Evolutionary conservation across 2,888 invertebrate genomes (phyloP).

Genomic region (Caenorhabditis sinica): DNA sequence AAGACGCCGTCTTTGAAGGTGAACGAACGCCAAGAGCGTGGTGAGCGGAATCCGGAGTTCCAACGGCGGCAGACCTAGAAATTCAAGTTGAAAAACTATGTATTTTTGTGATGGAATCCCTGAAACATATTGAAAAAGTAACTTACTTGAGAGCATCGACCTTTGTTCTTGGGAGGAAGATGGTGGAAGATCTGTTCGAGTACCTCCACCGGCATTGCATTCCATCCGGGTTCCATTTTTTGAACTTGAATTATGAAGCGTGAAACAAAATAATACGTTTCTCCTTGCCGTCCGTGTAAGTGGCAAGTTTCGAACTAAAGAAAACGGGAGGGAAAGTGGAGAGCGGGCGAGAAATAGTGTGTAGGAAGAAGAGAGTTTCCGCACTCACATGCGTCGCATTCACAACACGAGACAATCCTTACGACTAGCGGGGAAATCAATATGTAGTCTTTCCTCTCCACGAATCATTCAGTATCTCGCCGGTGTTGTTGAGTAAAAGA

Average conservation of each 20-base stretch:
- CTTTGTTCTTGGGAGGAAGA: constrained; percentile 88
- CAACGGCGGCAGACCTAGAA: constrained; percentile 86
- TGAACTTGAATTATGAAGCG: neutral
- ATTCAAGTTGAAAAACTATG: neutral
- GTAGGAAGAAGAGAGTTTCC: neutral
- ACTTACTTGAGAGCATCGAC: constrained; percentile 88
- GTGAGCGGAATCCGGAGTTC: constrained; percentile 88
- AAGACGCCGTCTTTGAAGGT: constrained; percentile 89
- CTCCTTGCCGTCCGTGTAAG: constrained; percentile 19
- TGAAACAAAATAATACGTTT: constrained; percentile 44
- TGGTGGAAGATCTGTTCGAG: constrained; percentile 89
- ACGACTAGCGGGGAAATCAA: constrained; percentile 25
- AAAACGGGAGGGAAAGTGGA: constrained; percentile 24
- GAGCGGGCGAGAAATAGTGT: constrained; percentile 27
- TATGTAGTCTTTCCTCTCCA: constrained; percentile 19
- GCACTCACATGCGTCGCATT: constrained; percentile 28
- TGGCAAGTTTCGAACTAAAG: constrained; percentile 54
- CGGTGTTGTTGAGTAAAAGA: neutral
- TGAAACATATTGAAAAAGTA: neutral
- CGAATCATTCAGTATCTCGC: constrained; percentile 11
- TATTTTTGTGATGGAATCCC: neutral
- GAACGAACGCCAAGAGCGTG: constrained; percentile 90
- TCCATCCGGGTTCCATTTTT: constrained; percentile 86
- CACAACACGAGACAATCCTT: constrained; percentile 36
- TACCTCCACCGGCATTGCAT: constrained; percentile 88